These are phyloP conservation scores for Danio tinwini DNA, from an alignment of 2,797 vertebrate species.

Conservation along the genomic window DNA sequence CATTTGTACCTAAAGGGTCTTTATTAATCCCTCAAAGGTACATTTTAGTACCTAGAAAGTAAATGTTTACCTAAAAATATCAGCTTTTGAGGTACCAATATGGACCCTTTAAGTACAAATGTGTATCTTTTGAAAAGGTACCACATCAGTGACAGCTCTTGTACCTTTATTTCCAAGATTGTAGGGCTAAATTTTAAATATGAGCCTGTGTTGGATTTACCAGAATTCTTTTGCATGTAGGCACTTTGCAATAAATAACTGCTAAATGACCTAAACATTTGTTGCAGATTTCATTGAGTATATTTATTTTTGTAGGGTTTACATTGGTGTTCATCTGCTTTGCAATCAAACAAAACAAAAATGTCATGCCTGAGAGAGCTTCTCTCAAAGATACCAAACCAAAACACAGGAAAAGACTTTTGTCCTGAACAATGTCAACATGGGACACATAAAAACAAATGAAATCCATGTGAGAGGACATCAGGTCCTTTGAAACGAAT, in stretches of 20 bases:
- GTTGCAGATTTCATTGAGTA: constrained; percentile 1
- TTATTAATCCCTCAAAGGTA: too few relatives aligned
- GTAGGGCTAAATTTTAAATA: too few relatives aligned
- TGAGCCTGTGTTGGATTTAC: too few relatives aligned
- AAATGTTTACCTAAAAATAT: too few relatives aligned
- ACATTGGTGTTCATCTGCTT: not conserved
- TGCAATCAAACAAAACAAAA: not conserved
- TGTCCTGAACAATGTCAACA: constrained; percentile 27
- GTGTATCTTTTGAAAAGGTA: too few relatives aligned
- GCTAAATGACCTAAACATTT: not conserved
- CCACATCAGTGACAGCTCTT: too few relatives aligned
- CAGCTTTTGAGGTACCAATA: too few relatives aligned
- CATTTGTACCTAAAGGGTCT: too few relatives aligned
- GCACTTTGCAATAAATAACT: not conserved
- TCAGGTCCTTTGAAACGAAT: constrained; percentile 43
- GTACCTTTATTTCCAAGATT: too few relatives aligned
- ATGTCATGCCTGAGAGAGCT: constrained; percentile 13
- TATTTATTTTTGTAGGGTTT: not conserved
- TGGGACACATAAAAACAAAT: constrained; percentile 21
- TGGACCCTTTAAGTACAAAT: too few relatives aligned
- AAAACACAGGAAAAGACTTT: constrained; percentile 29
- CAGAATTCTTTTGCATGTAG: not conserved
- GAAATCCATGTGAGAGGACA: constrained; percentile 18
- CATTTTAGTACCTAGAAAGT: too few relatives aligned
- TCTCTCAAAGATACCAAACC: not conserved